Evolutionary conservation across 2,113 vertebrate genomes (phyloP).

Genomic region (Dendropsophus ebraccatus): DNA sequence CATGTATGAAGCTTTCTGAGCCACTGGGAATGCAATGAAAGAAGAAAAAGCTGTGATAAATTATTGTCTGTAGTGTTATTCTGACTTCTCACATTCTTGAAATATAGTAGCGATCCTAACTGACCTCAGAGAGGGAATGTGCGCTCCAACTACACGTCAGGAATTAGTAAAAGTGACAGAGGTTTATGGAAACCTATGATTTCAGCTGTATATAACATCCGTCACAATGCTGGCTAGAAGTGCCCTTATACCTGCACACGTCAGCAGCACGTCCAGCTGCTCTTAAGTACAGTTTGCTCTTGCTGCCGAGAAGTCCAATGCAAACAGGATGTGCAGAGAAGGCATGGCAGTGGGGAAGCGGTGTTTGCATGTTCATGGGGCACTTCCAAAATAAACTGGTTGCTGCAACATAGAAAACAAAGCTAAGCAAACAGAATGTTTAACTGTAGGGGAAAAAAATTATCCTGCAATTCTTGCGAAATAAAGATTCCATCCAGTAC

Average conservation of each 20-base stretch:
- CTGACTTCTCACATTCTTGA: too few relatives aligned
- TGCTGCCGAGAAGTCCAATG: constrained; percentile 22
- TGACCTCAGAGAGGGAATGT: too few relatives aligned
- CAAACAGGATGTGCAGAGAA: constrained; percentile 45
- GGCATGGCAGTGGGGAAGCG: constrained; percentile 29
- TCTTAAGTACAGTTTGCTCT: constrained; percentile 19
- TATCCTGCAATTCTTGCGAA: neutral
- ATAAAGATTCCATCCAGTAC: constrained; percentile 3
- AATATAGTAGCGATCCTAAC: too few relatives aligned
- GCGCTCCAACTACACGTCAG: too few relatives aligned
- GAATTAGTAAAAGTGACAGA: too few relatives aligned
- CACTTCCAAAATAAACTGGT: constrained; percentile 53
- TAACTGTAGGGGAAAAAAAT: constrained; percentile 23
- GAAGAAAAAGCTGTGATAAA: too few relatives aligned
- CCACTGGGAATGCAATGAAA: too few relatives aligned
- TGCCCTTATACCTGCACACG: neutral
- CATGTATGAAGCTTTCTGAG: too few relatives aligned
- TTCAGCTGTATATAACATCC: neutral
- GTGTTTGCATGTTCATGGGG: constrained; percentile 53
- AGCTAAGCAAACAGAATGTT: constrained; percentile 45
- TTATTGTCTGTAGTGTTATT: too few relatives aligned
- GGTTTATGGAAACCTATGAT: too few relatives aligned
- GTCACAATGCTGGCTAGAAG: neutral
- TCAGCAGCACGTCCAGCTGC: constrained; percentile 25
- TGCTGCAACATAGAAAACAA: constrained; percentile 42